A percentile compares a stretch with the other conserved stretches of the same genome.
phyloP scores from a whole-genome alignment of 1,140 invertebrate species.

The Ceratoteleas bidentatus region DNA sequence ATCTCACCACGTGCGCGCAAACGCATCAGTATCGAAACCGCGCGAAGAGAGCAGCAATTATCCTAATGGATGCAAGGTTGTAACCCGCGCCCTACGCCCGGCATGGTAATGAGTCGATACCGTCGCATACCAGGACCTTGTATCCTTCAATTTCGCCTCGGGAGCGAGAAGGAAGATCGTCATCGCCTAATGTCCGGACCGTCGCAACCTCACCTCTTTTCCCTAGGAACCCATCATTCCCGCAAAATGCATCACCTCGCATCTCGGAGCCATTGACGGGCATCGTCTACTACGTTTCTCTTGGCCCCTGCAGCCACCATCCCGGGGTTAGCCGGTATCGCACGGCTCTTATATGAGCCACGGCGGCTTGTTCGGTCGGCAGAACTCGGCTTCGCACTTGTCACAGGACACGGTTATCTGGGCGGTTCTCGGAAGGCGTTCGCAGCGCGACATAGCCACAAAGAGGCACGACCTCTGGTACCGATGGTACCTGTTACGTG shows the following conservation, averaged over 20 bases:
- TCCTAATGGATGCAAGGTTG: constrained; percentile 82
- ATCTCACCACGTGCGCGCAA: constrained; percentile 24
- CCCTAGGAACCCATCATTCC: too few relatives aligned
- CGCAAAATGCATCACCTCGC: too few relatives aligned
- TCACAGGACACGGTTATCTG: constrained; percentile 71
- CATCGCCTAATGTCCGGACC: constrained; percentile 29
- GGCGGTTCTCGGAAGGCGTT: constrained; percentile 72
- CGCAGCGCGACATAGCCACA: constrained; percentile 65
- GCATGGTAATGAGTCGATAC: constrained; percentile 82
- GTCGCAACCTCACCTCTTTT: constrained; percentile 50
- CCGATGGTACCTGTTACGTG: constrained; percentile 61
- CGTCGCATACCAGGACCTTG: constrained; percentile 81
- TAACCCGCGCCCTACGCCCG: constrained; percentile 75
- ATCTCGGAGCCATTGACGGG: too few relatives aligned
- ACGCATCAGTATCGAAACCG: constrained; percentile 68
- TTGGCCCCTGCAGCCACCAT: too few relatives aligned
- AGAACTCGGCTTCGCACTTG: constrained; percentile 73
- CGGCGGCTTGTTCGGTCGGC: constrained; percentile 40
- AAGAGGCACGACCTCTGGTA: constrained; percentile 68
- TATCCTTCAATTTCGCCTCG: constrained; percentile 70
- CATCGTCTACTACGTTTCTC: too few relatives aligned
- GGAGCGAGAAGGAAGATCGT: constrained; percentile 26
- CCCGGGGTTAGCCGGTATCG: too few relatives aligned
- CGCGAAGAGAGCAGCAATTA: constrained; percentile 80
- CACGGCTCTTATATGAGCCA: constrained; percentile 51